A percentile compares a stretch with the other conserved stretches of the same genome.
These are phyloP conservation scores for Orthonychiurus folsomi DNA, from an alignment of 2,888 invertebrate species.

Conservation along the genomic window DNA sequence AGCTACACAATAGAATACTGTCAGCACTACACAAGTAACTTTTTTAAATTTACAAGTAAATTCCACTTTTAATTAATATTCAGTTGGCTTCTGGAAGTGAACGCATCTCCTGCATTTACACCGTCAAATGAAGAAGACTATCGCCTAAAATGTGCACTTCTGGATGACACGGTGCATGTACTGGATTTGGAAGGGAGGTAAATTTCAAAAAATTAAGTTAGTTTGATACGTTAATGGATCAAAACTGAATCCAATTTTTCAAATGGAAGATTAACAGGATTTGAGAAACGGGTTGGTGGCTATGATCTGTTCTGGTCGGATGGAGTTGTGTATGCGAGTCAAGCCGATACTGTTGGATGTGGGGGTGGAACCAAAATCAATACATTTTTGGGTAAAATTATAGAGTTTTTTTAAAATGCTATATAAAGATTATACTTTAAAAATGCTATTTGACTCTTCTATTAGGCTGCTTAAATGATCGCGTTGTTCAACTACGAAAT, in stretches of 20 bases:
- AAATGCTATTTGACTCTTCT: too few species aligned
- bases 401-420: not conserved
- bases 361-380: slow-evolving; percentile 34
- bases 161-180: slow-evolving; percentile 53
- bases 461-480: slow-evolving; percentile 37
- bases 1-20: slow-evolving; percentile 37
- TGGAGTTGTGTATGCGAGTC: slow-evolving; percentile 45
- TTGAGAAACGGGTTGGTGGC: slow-evolving; percentile 53
- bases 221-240: not conserved
- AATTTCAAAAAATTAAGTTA: slow-evolving; percentile 14
- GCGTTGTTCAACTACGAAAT: slow-evolving; percentile 26
- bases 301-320: slow-evolving; percentile 54
- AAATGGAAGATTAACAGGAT: slow-evolving; percentile 43
- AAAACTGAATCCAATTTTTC: slow-evolving; percentile 3
- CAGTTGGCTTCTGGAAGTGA: slow-evolving; percentile 54
- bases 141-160: slow-evolving; percentile 51
- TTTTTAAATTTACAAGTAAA: not conserved
- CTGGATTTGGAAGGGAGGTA: slow-evolving; percentile 51
- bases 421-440: too few species aligned
- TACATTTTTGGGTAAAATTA: slow-evolving; percentile 31
- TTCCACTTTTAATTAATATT: slow-evolving; percentile 1
- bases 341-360: slow-evolving; percentile 20
- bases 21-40: not conserved
- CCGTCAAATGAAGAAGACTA: slow-evolving; percentile 54
- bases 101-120: slow-evolving; percentile 54